Base-by-base conservation (phyloP, 2,888 invertebrate species). In the Campopleginae sp. region DNA sequence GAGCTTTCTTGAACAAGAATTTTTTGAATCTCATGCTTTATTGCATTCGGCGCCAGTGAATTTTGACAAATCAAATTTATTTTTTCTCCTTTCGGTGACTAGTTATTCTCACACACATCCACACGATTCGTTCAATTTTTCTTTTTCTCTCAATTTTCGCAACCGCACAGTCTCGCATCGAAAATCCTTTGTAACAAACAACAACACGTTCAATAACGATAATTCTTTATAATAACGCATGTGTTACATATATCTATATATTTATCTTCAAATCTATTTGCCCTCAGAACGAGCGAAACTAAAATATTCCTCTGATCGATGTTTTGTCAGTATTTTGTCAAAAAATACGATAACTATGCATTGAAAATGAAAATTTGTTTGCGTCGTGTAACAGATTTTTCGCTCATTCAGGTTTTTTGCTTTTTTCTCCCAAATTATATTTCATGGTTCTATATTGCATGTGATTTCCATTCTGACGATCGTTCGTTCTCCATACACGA, bases 181-280 rank as follows among this genome's bases (percentile, higher is more conserved):
- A 80, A 71, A 80, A 77, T 70, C 74, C 77, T 87, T 84, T 85
- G 87, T 89, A 90, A 90, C 87, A 89, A 88, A 90, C 87, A 90
- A 89, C 85, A 90, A 90, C 89, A 88, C 85, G 85, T 89, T 88
- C 88, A 87, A 89, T 88, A 88, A 89, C 85, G 83, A 86, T 90
- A 89, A 88, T 88, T 89, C 87, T 88, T 82, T 82, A 61, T 42
- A 65, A 86, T 42, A 87, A 85, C 71, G 44, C 82, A 72, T 48
- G 82, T 54, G 27, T 75, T 72, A 72, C 77, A 72, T 63, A 48
- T 72, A 19, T 65, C 44, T 58, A 27, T 54, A 23, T 48, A 48
- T 48, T 54, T n/a, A n/a, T 48, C n/a, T 48, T 48, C n/a, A 1
- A 2, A 63, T 48, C n/a, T 75, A n/a, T 87, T 87, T 81, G 86